phyloP scores from a whole-genome alignment of 1,140 invertebrate species.

The Gerris buenoi region DNA sequence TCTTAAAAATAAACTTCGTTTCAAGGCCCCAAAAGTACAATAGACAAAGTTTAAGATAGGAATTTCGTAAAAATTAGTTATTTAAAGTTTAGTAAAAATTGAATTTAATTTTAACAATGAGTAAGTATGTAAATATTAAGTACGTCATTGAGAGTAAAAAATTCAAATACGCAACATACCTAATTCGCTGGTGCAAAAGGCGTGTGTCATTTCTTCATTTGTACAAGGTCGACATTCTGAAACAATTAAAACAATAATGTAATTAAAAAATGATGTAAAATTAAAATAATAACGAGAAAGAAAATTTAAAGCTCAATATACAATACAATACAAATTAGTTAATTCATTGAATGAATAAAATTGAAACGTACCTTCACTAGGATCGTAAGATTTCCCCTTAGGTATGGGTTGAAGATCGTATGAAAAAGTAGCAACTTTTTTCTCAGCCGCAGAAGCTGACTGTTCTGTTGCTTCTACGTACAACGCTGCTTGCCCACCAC shows the following conservation, averaged over 20 bases:
- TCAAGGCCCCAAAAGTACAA: too few species aligned
- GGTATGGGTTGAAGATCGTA: slow-evolving; percentile 48
- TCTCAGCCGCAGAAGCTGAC: slow-evolving; percentile 26
- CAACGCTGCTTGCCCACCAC: slow-evolving; percentile 47
- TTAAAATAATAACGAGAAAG: neutral
- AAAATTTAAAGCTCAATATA: neutral
- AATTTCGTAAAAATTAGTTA: too few species aligned
- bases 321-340: neutral
- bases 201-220: slow-evolving; percentile 52
- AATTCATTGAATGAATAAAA: neutral
- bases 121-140: too few species aligned
- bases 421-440: slow-evolving; percentile 40
- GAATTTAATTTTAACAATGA: too few species aligned
- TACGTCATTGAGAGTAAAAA: too few species aligned
- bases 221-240: slow-evolving; percentile 52
- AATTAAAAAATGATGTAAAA: neutral
- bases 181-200: slow-evolving; percentile 65
- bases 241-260: slow-evolving; percentile 23
- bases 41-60: too few species aligned
- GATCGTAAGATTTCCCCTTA: slow-evolving; percentile 33
- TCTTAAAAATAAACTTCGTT: too few species aligned
- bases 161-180: slow-evolving; percentile 43
- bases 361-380: slow-evolving; percentile 35
- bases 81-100: too few species aligned
- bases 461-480: slow-evolving; percentile 47